Conservation (phyloP, 2,113 vertebrate genomes). For the Lagopus muta region DNA sequence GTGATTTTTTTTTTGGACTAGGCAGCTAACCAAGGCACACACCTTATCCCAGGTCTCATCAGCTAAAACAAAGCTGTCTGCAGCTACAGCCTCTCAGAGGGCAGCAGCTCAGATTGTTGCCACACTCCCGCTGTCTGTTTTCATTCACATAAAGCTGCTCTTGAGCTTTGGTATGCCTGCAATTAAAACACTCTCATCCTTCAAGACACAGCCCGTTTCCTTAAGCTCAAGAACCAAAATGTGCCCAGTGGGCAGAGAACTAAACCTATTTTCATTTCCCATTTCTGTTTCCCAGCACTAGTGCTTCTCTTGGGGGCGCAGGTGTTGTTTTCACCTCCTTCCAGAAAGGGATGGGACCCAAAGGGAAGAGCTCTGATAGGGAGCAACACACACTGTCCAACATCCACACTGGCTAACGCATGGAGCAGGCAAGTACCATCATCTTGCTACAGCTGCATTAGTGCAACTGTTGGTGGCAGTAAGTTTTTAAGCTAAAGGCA, state of each 20-base stretch:
- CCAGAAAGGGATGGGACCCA: neutral
- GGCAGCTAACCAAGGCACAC: neutral
- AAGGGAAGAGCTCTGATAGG: neutral
- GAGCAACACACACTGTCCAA: neutral
- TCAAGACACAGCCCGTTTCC: neutral
- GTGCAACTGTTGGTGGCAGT: neutral
- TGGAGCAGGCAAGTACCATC: neutral
- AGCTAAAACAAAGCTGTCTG: constrained; percentile 21
- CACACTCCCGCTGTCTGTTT: constrained; percentile 24
- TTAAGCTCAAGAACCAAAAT: neutral
- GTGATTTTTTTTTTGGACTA: neutral
- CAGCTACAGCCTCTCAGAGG: constrained; percentile 24
- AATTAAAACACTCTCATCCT: constrained; percentile 1
- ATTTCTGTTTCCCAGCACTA: neutral
- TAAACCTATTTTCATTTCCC: neutral
- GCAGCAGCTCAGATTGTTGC: neutral
- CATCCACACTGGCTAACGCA: neutral
- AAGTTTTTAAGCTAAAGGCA: neutral
- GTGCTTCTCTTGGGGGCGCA: neutral
- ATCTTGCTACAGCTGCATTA: constrained; percentile 7
- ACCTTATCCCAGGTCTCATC: neutral
- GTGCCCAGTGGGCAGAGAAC: neutral
- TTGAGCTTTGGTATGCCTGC: neutral
- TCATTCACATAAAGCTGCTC: constrained; percentile 7
- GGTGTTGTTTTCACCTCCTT: neutral